Base-by-base conservation (phyloP, 2,797 vertebrate species). In the Taenioides sp. region DNA sequence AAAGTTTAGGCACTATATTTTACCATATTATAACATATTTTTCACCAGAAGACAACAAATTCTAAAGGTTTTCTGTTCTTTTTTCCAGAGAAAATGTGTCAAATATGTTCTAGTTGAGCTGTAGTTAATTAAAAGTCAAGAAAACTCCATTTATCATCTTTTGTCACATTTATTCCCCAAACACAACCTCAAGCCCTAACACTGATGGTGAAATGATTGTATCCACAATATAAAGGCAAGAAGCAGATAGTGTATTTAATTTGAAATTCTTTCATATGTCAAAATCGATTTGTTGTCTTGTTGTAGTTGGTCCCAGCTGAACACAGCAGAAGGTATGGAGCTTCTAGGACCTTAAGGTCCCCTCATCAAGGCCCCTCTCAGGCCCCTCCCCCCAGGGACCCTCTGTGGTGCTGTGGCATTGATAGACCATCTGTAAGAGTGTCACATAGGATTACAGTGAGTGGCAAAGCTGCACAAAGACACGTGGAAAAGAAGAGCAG, bases 401-500 rank as follows among this genome's bases (percentile, higher is more conserved):
- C 93, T 92, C 91, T 91, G 83, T 93, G 91, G 93, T 91, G 93
- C 91, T 90, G 89, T 87, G 93, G 92, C 93, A 94, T 90, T 93
- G 92, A 95, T 93, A 95, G 91, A 92, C 93, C 94, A 95, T 95
- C 92, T 93, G 92, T 91, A 93, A 95, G 92, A 95, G 93, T 95
- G 95, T 94, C 93, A 94, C 89, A 90, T 93, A 93, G 90, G 92
- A 94, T 94, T 93, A 94, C 91, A 94, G 91, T 88, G 83, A 88
- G 86, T 27, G 68, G 77, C 66, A 71, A 62, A 75, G 70, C 86
- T 82, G 87, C 70, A 91, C 80, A 89, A 91, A 74, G 88, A 78
- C 76, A 64, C 68, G 86, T 90, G 88, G 82, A 74, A 86, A 80
- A 75, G 69, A 75, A 66, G 86, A 86, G 80, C 25, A 17, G 25